A percentile compares a stretch with the other conserved stretches of the same genome.
These are phyloP conservation scores for Amazona vittata DNA, from an alignment of 2,113 vertebrate genomes.

Conservation along the genomic window DNA sequence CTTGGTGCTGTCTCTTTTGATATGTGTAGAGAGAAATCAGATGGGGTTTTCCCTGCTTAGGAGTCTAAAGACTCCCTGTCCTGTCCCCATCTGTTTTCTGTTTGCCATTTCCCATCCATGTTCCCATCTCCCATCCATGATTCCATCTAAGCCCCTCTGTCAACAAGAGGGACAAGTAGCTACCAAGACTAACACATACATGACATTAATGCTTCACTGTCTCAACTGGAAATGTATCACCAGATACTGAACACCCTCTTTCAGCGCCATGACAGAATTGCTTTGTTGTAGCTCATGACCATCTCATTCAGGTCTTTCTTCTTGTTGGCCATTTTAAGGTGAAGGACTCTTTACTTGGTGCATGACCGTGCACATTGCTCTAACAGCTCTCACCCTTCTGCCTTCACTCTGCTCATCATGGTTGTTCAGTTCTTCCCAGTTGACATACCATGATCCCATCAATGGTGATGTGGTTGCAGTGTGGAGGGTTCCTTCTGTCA, in stretches of 20 bases:
- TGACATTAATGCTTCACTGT: neutral
- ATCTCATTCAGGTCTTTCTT: neutral
- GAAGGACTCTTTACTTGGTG: neutral
- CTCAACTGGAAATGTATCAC: neutral
- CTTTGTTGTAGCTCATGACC: neutral
- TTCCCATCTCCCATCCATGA: neutral
- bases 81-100: neutral
- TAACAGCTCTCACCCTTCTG: neutral
- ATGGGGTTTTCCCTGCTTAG: neutral
- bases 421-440: neutral
- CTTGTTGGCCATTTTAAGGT: neutral
- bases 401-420: neutral
- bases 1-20: neutral
- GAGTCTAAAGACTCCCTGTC: neutral
- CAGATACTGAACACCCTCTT: accelerated
- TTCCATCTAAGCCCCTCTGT: neutral
- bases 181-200: neutral
- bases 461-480: neutral
- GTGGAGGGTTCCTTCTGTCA: neutral
- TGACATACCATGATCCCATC: neutral
- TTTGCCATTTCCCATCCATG: neutral
- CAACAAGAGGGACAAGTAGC: neutral
- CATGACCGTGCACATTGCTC: neutral
- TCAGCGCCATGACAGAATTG: neutral
- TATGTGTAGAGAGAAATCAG: neutral